Evolutionary conservation across 2,888 invertebrate genomes (phyloP).

Genomic region (Herminia tarsipennalis): DNA sequence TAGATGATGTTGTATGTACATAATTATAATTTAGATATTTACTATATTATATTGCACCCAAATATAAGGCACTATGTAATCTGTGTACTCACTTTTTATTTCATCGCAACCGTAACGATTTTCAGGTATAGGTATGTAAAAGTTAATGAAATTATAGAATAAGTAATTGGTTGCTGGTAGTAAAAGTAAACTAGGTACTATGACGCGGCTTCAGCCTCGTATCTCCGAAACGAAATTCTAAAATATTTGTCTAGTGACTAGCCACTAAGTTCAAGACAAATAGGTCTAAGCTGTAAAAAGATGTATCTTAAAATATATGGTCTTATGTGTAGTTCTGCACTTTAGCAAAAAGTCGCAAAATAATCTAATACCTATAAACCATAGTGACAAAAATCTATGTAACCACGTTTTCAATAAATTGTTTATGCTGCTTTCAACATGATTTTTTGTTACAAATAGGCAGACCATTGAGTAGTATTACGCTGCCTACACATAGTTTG

Average conservation of each 20-base stretch:
- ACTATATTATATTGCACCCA: conserved; percentile 39
- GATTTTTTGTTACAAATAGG: background rate
- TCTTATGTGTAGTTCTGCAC: conserved; percentile 39
- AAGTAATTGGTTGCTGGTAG: conserved; percentile 51
- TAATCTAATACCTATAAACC: background rate
- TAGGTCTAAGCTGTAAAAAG: conserved; percentile 48
- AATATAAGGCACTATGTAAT: conserved; percentile 51
- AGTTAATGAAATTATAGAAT: conserved; percentile 20
- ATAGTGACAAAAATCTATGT: conserved; percentile 1
- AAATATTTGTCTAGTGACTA: conserved; percentile 74
- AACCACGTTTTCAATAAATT: conserved; percentile 11
- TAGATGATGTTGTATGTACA: conserved; percentile 19
- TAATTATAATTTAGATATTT: too few relatives aligned
- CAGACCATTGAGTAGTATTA: too few relatives aligned
- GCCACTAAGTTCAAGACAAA: conserved; percentile 59
- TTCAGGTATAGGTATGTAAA: conserved; percentile 20
- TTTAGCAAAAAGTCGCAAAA: conserved; percentile 20
- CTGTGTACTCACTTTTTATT: conserved; percentile 53
- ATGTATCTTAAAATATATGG: conserved; percentile 37
- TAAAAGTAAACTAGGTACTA: conserved; percentile 57
- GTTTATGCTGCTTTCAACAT: background rate
- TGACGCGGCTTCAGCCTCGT: conserved; percentile 54
- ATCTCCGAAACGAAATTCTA: conserved; percentile 83
- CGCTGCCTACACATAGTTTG: too few relatives aligned
- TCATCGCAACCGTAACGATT: conserved; percentile 39